phyloP scores from a whole-genome alignment of 2,113 vertebrate genomes.

The Tragelaphus buxtoni region DNA sequence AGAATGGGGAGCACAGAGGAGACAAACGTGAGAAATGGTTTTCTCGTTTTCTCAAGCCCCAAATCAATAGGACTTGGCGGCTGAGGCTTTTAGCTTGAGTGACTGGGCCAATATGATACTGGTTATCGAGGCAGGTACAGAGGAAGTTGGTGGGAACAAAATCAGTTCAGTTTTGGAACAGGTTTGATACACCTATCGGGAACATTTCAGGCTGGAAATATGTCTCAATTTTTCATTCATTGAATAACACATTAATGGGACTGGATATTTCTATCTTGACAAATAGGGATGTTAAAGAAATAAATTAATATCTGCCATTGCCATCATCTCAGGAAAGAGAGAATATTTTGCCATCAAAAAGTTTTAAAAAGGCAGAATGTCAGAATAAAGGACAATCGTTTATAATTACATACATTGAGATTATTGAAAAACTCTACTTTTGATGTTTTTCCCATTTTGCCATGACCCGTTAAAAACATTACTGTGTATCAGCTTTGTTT shows the following conservation, averaged over 20 bases:
- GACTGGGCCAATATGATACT: neutral
- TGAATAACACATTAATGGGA: neutral
- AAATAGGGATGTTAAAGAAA: neutral
- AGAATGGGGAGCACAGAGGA: neutral
- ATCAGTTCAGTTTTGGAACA: neutral
- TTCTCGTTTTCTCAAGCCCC: neutral
- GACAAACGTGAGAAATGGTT: neutral
- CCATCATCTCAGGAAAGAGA: neutral
- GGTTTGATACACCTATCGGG: neutral
- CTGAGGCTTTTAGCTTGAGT: neutral
- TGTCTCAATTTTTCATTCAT: neutral
- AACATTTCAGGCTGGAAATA: neutral
- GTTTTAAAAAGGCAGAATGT: neutral
- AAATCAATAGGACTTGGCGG: neutral
- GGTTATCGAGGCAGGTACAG: neutral
- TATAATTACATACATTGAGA: neutral
- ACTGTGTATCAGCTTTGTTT: neutral
- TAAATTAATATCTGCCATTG: neutral
- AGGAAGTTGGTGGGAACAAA: neutral
- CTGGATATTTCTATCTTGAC: neutral
- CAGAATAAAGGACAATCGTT: neutral
- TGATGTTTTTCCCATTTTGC: neutral
- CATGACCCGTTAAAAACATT: neutral
- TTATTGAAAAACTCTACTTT: constrained; percentile 12
- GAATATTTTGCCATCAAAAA: neutral